Base-by-base conservation (phyloP, 2,888 invertebrate genomes). In the Ditylenchus weischeri region DNA sequence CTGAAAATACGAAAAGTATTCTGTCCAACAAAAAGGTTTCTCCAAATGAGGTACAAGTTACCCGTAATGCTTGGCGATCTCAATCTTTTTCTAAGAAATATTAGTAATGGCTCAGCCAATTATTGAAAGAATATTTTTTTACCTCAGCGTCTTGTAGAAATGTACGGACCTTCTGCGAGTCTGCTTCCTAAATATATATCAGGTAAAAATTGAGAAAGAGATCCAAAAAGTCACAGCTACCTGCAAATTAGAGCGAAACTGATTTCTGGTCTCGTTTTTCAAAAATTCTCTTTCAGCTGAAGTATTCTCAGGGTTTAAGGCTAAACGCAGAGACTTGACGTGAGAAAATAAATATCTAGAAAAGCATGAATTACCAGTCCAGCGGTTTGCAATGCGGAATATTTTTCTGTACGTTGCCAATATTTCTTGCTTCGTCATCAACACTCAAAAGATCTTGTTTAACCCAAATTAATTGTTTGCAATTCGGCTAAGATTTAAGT, bases 61-160 rank as follows among this genome's bases (percentile, higher is more conserved):
- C 43, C 43, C 8, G 43, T 43, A 43, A 43, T 43, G 43, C 43
- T 43, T 43, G 15, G 43, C 43, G 15, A 43, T 43, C 43, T 10
- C 43, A 15, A 43, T 43, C 43, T 43, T 43, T 43, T 43, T 43
- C 43, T 43, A 43, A 43, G 8, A 43, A 43, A 15, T n/a, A 43
- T 3, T 6, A 8, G 8, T 43, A 43, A 43, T 1, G 43, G 8
- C 43, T 43, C 2, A 4, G 29, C 29, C 8, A 6, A 43, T 2
- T 43, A 43, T 43, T 8, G 8, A 43, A 43, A 10, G 8, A 43
- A 79, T 65, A n/a, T n/a, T n/a, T 11, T n/a, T 79, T 69, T 59
- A 74, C 72, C 54, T 79, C 77, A 1, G 72, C 74, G 29, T 72
- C 69, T 23, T 69, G 68, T 21, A 79, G 70, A 57, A 79, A 66